Percentiles rank a stretch among this genome's conserved stretches.
Conservation (phyloP, 2,797 vertebrate species). For the Neomorphus geoffroyi region DNA sequence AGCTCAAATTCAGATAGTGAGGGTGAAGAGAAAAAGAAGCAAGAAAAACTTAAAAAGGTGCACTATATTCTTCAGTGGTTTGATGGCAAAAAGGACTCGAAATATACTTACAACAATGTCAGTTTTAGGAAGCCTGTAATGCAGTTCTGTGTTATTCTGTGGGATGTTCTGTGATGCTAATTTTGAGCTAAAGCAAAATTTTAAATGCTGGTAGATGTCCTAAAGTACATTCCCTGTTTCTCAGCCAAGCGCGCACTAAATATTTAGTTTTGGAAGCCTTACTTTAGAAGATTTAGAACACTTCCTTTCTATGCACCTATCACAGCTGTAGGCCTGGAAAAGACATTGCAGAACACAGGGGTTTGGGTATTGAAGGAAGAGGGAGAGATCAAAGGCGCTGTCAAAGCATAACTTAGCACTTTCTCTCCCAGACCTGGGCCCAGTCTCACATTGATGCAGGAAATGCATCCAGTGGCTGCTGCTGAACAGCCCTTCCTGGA, state of each 20-base stretch:
- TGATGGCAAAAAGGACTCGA: not conserved
- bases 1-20: conserved; percentile 88
- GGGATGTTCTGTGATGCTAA: not conserved
- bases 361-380: not conserved
- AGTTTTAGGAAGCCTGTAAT: not conserved
- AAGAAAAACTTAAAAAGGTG: conserved; percentile 95
- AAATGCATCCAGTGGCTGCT: not conserved
- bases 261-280: not conserved
- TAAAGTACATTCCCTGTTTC: not conserved
- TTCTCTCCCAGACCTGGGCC: not conserved
- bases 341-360: not conserved
- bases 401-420: not conserved
- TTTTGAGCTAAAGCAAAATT: not conserved
- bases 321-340: not conserved
- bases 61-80: not conserved
- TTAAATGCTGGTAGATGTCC: not conserved
- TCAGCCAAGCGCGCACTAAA: not conserved
- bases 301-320: not conserved
- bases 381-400: not conserved
- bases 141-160: not conserved
- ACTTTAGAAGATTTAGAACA: not conserved
- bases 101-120: not conserved
- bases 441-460: not conserved
- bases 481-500: not conserved
- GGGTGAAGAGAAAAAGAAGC: conserved; percentile 92